These are phyloP conservation scores for Holacanthus passer DNA, from an alignment of 2,113 vertebrate species.

Conservation along the genomic window DNA sequence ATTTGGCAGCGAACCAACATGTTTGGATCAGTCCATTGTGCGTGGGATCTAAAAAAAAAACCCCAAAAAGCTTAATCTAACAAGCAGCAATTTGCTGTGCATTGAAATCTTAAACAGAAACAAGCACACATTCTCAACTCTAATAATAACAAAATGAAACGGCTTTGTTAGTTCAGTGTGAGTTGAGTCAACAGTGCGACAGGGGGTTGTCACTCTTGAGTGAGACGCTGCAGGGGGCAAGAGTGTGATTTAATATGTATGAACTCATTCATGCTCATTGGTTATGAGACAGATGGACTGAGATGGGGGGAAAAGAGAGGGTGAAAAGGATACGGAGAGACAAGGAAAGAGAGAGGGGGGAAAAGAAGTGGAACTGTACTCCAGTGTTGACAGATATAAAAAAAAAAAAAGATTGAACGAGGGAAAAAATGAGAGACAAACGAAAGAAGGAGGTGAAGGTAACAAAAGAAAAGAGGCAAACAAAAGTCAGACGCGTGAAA, in stretches of 20 bases:
- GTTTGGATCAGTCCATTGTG: constrained; percentile 40
- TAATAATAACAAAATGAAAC: neutral
- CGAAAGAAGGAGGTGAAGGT: neutral
- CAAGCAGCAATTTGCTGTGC: constrained; percentile 11
- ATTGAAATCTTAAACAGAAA: constrained; percentile 34
- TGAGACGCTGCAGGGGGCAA: constrained; percentile 17
- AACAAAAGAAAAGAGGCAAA: constrained; percentile 1
- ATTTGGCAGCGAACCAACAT: constrained; percentile 43
- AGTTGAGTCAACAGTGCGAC: neutral
- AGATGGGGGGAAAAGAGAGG: constrained; percentile 19
- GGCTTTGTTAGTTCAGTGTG: constrained; percentile 19
- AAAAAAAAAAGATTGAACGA: neutral
- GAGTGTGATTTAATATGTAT: constrained; percentile 36
- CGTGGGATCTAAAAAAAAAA: constrained; percentile 22
- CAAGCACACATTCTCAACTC: neutral
- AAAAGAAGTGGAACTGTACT: constrained; percentile 4
- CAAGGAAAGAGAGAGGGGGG: neutral
- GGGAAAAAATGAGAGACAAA: neutral
- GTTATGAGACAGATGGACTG: constrained; percentile 32
- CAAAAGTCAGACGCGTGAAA: constrained; percentile 11
- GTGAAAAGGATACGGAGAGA: neutral
- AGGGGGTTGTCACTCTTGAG: constrained; percentile 17
- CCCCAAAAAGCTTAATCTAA: constrained; percentile 27
- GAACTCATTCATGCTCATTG: constrained; percentile 22
- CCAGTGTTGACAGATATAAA: neutral